A percentile compares a stretch with the other conserved stretches of the same genome.
These are phyloP conservation scores for Varroa destructor DNA, from an alignment of 1,140 invertebrate species.

Conservation along the genomic window DNA sequence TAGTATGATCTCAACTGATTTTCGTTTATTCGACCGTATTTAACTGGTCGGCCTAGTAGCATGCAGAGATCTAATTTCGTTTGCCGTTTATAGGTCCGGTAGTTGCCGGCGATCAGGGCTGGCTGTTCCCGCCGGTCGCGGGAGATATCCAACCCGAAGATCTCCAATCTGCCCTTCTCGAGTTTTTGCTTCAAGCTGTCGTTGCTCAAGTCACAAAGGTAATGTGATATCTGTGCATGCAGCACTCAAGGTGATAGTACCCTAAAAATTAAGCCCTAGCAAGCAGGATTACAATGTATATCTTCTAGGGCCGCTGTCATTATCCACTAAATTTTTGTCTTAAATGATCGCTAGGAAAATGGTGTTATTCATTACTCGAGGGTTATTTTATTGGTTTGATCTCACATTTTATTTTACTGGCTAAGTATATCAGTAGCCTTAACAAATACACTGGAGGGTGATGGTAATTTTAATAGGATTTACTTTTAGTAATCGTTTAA, in stretches of 20 bases:
- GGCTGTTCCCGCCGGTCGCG: conserved; percentile 64
- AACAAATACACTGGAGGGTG: too few relatives aligned
- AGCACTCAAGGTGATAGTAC: not conserved
- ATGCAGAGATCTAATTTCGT: too few relatives aligned
- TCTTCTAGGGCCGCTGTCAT: too few relatives aligned
- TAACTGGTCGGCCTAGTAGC: too few relatives aligned
- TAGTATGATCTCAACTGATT: not conserved
- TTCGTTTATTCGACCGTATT: conserved; percentile 10
- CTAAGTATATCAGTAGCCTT: too few relatives aligned
- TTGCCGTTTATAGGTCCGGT: conserved; percentile 50
- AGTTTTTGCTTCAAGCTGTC: conserved; percentile 75
- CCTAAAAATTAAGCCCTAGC: too few relatives aligned
- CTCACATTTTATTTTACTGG: too few relatives aligned
- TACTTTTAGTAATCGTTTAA: too few relatives aligned
- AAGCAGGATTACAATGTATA: too few relatives aligned
- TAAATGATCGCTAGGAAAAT: conserved; percentile 4
- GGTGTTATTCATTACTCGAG: conserved; percentile 22
- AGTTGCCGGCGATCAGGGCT: conserved; percentile 60
- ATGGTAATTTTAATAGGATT: too few relatives aligned
- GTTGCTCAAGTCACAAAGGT: conserved; percentile 55
- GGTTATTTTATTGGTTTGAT: conserved; percentile 29
- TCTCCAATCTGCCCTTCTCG: conserved; percentile 69
- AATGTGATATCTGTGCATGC: not conserved
- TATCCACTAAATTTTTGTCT: not conserved
- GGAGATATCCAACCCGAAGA: conserved; percentile 78